Base-by-base conservation (phyloP, 2,113 vertebrate species). In the Thymallus thymallus region DNA sequence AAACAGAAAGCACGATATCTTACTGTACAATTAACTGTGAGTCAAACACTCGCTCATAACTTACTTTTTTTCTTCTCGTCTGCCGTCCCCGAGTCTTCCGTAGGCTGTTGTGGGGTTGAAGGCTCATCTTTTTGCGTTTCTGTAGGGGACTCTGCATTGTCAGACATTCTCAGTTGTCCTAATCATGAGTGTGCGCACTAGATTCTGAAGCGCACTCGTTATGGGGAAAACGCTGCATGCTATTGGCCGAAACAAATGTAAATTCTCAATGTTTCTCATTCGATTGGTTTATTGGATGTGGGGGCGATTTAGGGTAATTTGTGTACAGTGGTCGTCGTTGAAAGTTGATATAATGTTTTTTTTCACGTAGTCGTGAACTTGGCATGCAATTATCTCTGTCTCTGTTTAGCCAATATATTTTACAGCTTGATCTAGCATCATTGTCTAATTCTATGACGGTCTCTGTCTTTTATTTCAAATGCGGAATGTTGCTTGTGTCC, bases 21-120 rank as follows among this genome's bases (percentile, higher is more conserved):
- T 32, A 16, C n/a, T 55, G 48, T 13, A 18, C 14, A 9, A n/a
- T 24, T 0, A 45, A 6, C 35, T 71, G 5, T 1, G 48, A 23
- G 14, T 60, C 4, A 20, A 1, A 0, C 4, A 5, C 4, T 13
- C n/a, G 26, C 10, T 23, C 60, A 18, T 48, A 63, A 45, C 86
- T 72, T 86, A 94, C 93, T 94, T 84, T 94, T 94, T 77, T 94
- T 94, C 88, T 93, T 94, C 6, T 93, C 92, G 0, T 92, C 93
- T 6, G 73, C 81, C 22, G 74, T 73, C 46, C 78, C 23, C 3
- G 87, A 60, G 3, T 91, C 88, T 10, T 91, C 90, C 1, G 88
- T 20, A 7, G 83, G 77, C 24, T 83, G 76, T 20, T 90, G 90
- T 14, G 82, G 72, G 24, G 63, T 29, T 1, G 83, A 64, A 7